Evolutionary conservation across 92 coral and sea anemone species (phyloP).

Genomic region (Epizoanthus stellaris): DNA sequence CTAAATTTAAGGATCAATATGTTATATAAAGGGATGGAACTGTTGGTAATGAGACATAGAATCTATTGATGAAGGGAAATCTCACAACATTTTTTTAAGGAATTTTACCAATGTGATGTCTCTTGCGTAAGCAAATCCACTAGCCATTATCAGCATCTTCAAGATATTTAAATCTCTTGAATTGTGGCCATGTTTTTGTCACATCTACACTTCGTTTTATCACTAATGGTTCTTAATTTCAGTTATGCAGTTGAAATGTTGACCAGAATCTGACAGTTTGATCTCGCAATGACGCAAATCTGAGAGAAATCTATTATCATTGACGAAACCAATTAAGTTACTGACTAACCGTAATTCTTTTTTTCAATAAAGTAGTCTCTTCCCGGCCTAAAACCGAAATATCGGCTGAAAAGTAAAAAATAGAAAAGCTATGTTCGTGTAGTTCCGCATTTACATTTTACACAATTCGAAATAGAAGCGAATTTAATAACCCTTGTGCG

Average conservation of each 20-base stretch:
- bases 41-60: too few species aligned
- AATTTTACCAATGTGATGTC: slow-evolving; percentile 21
- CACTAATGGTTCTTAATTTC: slow-evolving; percentile 31
- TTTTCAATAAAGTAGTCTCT: slow-evolving; percentile 7
- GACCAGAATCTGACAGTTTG: slow-evolving; percentile 45
- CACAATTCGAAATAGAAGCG: neutral
- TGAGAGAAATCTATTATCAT: slow-evolving; percentile 14
- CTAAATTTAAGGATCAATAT: neutral
- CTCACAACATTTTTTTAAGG: slow-evolving; percentile 2
- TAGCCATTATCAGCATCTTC: neutral
- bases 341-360: slow-evolving; percentile 37
- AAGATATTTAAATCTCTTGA: slow-evolving; percentile 5
- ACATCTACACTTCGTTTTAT: slow-evolving; percentile 35
- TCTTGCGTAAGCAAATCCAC: slow-evolving; percentile 17
- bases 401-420: slow-evolving; percentile 8
- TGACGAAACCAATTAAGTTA: slow-evolving; percentile 32
- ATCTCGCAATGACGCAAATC: slow-evolving; percentile 36
- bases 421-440: neutral
- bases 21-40: too few species aligned
- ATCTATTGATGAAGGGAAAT: neutral
- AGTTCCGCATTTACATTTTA: neutral
- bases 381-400: slow-evolving; percentile 4
- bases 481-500: neutral
- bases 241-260: slow-evolving; percentile 20
- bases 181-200: slow-evolving; percentile 8